phyloP scores from a whole-genome alignment of 2,113 vertebrate species.

The Elanoides forficatus region DNA sequence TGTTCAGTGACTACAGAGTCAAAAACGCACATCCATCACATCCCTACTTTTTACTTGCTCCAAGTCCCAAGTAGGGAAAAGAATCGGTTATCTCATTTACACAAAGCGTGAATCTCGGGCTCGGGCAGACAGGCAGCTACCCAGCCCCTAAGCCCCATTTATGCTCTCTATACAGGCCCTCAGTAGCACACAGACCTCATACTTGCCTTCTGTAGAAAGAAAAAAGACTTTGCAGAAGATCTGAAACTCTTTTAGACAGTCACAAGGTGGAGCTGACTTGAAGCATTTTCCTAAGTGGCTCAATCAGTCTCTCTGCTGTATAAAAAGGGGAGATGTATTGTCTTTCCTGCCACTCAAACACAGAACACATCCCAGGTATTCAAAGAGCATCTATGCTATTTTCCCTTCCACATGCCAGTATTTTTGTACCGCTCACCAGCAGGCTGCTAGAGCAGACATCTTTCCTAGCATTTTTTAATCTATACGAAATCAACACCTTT shows the following conservation, averaged over 20 bases:
- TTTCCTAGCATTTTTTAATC: neutral
- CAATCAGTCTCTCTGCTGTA: neutral
- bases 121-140: neutral
- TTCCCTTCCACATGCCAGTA: neutral
- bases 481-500: rapidly evolving
- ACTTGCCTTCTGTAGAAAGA: neutral
- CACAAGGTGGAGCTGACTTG: neutral
- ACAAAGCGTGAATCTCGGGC: rapidly evolving
- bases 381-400: rapidly evolving
- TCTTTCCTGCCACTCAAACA: neutral
- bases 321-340: neutral
- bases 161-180: neutral
- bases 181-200: neutral
- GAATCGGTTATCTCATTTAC: rapidly evolving
- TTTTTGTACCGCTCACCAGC: neutral
- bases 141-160: neutral
- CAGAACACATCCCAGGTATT: neutral
- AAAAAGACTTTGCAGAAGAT: neutral
- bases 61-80: neutral
- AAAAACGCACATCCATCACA: neutral
- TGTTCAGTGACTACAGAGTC: neutral
- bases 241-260: neutral
- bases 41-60: neutral
- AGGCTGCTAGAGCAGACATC: neutral
- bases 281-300: neutral